Evolutionary conservation across 2,797 vertebrate species (phyloP).

Genomic region (Alauda arvensis): DNA sequence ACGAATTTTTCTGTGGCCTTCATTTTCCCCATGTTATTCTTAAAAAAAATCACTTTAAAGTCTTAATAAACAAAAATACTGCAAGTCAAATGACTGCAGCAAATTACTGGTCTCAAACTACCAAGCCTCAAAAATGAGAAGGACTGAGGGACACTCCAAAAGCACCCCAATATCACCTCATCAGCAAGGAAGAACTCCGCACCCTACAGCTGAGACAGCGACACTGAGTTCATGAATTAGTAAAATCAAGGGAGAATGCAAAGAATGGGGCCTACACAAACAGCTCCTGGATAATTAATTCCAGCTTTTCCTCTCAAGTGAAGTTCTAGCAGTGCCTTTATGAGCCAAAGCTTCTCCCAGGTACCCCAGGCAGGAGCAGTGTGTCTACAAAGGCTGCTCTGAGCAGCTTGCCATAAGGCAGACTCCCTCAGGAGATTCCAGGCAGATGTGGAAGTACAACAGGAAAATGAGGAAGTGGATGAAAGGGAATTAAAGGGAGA

Average conservation of each 20-base stretch:
- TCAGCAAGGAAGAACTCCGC: background rate
- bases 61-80: background rate
- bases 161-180: background rate
- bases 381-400: background rate
- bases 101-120: background rate
- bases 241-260: background rate
- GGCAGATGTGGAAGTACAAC: background rate
- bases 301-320: fast-evolving
- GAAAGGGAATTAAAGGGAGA: background rate
- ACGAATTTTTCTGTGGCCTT: background rate
- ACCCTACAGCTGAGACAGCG: fast-evolving
- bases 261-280: background rate
- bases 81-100: background rate
- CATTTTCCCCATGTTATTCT: fast-evolving
- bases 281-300: background rate
- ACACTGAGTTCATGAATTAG: fast-evolving
- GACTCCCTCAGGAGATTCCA: background rate
- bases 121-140: background rate
- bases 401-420: background rate
- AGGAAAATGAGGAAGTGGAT: background rate
- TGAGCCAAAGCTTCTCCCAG: background rate
- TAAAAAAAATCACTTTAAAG: background rate
- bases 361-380: background rate
- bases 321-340: fast-evolving
- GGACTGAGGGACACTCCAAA: background rate